Percentiles rank a stretch among this genome's conserved stretches.
Evolutionary conservation across 2,797 vertebrate genomes (phyloP).

Genomic region (Notoglanidium macrostoma): DNA sequence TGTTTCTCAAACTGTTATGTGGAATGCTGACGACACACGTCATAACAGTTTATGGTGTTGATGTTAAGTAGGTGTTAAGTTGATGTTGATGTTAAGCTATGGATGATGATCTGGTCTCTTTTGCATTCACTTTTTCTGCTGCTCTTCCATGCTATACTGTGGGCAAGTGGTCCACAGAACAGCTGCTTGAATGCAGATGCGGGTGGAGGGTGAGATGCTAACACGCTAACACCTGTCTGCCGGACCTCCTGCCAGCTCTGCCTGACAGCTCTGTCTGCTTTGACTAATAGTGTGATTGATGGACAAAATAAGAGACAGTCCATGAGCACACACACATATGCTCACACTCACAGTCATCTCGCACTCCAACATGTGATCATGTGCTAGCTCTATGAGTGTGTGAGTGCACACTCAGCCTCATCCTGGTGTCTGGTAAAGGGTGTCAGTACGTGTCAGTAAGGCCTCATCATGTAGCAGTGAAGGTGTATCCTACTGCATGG

Average conservation of each 20-base stretch:
- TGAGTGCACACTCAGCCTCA: slow-evolving; percentile 24
- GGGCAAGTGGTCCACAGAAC: slow-evolving; percentile 60
- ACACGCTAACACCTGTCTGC: slow-evolving; percentile 84
- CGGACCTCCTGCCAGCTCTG: slow-evolving; percentile 66
- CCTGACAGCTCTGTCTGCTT: slow-evolving; percentile 85
- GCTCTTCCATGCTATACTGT: slow-evolving; percentile 12
- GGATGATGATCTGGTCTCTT: background rate
- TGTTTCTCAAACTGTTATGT: background rate
- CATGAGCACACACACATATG: slow-evolving; percentile 60
- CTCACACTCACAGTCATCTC: slow-evolving; percentile 15
- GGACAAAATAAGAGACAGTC: slow-evolving; percentile 87
- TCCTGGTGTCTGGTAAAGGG: slow-evolving; percentile 77
- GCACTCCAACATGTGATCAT: slow-evolving; percentile 29
- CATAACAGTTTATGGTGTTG: background rate
- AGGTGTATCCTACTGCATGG: slow-evolving; percentile 88
- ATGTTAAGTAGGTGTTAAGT: background rate
- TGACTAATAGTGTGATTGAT: slow-evolving; percentile 94
- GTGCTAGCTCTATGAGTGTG: slow-evolving; percentile 28
- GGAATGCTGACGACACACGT: background rate
- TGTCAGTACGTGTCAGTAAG: slow-evolving; percentile 78
- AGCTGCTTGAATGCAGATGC: slow-evolving; percentile 70
- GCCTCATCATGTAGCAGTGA: slow-evolving; percentile 88
- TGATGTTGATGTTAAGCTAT: background rate
- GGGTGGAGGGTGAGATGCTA: slow-evolving; percentile 69
- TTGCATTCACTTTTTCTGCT: background rate